phyloP scores from a whole-genome alignment of 2,888 invertebrate species.

The Tenodera sinensis region DNA sequence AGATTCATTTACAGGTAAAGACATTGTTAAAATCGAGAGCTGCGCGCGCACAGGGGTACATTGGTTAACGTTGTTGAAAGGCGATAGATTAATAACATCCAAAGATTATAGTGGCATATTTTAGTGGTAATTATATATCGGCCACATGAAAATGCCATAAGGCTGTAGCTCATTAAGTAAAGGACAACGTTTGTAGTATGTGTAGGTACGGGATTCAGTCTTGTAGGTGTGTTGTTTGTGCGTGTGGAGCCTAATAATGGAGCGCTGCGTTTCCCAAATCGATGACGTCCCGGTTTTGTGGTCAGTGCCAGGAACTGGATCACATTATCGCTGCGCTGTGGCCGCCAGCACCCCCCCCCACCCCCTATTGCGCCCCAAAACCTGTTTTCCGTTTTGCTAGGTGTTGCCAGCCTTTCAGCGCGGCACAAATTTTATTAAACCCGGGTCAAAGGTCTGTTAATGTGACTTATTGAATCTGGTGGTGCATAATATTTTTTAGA shows the following conservation, averaged over 20 bases:
- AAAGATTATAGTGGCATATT: too few species aligned
- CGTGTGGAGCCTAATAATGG: neutral
- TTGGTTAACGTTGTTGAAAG: too few species aligned
- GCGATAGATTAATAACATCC: too few species aligned
- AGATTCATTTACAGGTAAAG: too few species aligned
- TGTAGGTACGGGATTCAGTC: too few species aligned
- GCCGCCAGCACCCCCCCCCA: too few species aligned
- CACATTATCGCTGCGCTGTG: neutral
- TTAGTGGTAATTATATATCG: too few species aligned
- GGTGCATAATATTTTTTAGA: neutral
- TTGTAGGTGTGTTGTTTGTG: neutral
- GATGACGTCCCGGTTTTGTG: neutral
- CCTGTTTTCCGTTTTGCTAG: neutral
- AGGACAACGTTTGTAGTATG: too few species aligned
- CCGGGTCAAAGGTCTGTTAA: neutral
- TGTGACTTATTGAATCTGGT: neutral
- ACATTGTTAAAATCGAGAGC: too few species aligned
- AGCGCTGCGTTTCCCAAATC: neutral
- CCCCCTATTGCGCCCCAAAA: neutral
- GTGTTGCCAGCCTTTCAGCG: neutral
- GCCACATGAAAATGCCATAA: too few species aligned
- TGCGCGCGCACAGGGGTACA: too few species aligned
- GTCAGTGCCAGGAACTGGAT: neutral
- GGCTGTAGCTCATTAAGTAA: too few species aligned
- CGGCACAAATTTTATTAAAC: neutral